Evolutionary conservation across 2,797 vertebrate genomes (phyloP).

Genomic region (Hippoglossus hippoglossus): DNA sequence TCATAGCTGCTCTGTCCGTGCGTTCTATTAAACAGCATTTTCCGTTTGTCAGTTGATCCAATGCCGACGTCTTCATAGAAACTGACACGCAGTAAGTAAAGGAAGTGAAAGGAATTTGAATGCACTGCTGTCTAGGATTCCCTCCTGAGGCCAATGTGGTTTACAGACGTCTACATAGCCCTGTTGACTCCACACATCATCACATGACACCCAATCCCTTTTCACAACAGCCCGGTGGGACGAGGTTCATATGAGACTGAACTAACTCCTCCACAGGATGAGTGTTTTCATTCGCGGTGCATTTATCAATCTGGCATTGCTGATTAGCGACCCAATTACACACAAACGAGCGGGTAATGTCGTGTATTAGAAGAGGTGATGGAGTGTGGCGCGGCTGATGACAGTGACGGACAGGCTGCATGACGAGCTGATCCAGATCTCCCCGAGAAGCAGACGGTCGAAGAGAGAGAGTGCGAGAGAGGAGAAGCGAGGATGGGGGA

Average conservation of each 20-base stretch:
- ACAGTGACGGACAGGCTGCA: background rate
- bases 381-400: background rate
- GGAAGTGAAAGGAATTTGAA: no score
- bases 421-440: background rate
- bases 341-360: background rate
- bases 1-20: no score
- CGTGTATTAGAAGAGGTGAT: background rate
- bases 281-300: background rate
- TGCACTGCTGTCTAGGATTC: no score
- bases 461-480: background rate
- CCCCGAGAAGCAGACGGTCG: background rate
- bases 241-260: background rate
- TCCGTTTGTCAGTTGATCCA: no score
- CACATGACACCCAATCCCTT: background rate
- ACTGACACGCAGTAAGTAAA: no score
- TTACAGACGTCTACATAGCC: background rate
- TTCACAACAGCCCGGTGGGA: background rate
- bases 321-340: constrained; percentile 16
- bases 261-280: background rate
- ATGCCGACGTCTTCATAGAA: no score
- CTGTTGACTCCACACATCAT: background rate
- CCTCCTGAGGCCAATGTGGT: background rate
- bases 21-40: no score
- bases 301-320: background rate
- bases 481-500: background rate